Evolutionary conservation across 2,888 invertebrate species (phyloP), one percentile per base, ranked within the genome.

Genomic region (Ophonus ardosiacus): DNA sequence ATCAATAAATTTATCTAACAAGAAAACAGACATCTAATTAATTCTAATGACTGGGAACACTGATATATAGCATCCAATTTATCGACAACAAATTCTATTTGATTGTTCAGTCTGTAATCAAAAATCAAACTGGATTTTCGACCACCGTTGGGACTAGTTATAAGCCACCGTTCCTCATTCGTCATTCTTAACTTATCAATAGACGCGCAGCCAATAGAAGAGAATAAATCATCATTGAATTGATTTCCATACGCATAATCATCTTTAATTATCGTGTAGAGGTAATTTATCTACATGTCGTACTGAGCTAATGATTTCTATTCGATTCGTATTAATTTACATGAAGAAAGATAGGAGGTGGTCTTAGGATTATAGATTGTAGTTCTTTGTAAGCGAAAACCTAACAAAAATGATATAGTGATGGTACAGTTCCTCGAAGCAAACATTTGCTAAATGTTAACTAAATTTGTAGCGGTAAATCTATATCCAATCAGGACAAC

Each of bases 191-290:
- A 24, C 21, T 65, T 31, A 65, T 24, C 65, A 31, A 65, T 65
- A 65, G 65, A 65, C 65, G 21, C 65, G 18, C 7, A 24, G 4
- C 24, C 65, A 65, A 24, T 65, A 65, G 65, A 65, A 21, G 31
- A 13, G 24, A 24, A 65, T 65, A 24, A 65, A 65, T 65, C 65
- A 65, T 65, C 65, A 65, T 65, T 65, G 31, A 24, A 65, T 10
- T 65, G 65, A 65, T 65, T 31, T 65, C 31, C 65, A 65, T 65
- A 65, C 31, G 65, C 65, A 65, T 65, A 65, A 24, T 65, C 65
- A 65, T 18, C 31, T 31, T 65, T 65, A 65, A 24, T 65, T 24
- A 65, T 65, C 21, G 21, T 65, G 13, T 15, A 18, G 24, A 65
- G 31, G 31, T 65, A 65, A 65, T 65, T 65, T 65, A 65, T 65